phyloP scores from a whole-genome alignment of 2,888 invertebrate species.

The Polymixis lichenea region DNA sequence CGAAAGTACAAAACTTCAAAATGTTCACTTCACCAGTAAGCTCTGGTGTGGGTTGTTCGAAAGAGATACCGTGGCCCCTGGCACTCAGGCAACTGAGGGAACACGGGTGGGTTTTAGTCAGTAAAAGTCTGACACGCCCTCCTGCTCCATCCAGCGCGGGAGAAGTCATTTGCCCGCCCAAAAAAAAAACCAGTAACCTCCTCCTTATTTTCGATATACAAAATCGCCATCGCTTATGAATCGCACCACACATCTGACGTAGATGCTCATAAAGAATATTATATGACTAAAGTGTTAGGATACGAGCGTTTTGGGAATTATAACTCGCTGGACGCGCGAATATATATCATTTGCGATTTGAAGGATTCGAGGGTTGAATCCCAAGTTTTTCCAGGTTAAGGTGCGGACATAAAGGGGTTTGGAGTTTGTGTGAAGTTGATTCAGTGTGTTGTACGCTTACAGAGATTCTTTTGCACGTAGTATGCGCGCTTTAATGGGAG shows the following conservation, averaged over 20 bases:
- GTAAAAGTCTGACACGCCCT: too few species aligned
- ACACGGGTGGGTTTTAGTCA: too few species aligned
- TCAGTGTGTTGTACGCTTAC: background rate
- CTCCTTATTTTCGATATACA: too few species aligned
- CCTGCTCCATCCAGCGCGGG: too few species aligned
- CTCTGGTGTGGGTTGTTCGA: too few species aligned
- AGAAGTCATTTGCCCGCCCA: too few species aligned
- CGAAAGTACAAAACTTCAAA: too few species aligned
- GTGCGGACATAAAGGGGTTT: conserved; percentile 14
- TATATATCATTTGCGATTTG: conserved; percentile 59
- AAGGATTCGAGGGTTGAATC: conserved; percentile 42
- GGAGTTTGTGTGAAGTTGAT: conserved; percentile 1
- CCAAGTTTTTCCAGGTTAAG: conserved; percentile 40
- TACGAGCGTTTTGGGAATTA: conserved; percentile 66
- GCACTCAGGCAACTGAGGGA: too few species aligned
- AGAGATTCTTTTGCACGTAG: background rate
- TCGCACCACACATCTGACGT: conserved; percentile 22
- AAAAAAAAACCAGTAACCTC: background rate
- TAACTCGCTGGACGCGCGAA: conserved; percentile 55
- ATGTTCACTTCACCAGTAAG: background rate
- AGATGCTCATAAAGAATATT: conserved; percentile 56
- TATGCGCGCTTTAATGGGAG: too few species aligned
- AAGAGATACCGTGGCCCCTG: too few species aligned
- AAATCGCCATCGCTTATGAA: conserved; percentile 24
- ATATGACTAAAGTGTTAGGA: conserved; percentile 55